phyloP scores from a whole-genome alignment of 2,113 vertebrate genomes.

The Cyanoramphus novaezelandiae region DNA sequence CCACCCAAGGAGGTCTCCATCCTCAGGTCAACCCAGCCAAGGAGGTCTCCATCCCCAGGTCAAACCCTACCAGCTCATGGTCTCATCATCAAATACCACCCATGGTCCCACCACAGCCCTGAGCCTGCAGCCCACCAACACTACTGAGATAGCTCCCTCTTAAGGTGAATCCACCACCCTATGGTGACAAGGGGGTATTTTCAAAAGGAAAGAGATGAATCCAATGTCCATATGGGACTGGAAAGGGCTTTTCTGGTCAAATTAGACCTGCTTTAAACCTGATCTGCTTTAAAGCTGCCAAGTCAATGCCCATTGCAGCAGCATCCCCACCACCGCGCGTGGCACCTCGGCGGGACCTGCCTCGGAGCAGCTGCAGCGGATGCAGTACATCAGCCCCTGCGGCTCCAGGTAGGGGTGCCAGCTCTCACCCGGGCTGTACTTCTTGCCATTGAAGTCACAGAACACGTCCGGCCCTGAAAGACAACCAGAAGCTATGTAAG shows the following conservation, averaged over 20 bases:
- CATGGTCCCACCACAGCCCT: fast-evolving
- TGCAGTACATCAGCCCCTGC: constrained; percentile 90
- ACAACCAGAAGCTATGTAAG: neutral
- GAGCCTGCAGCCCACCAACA: neutral
- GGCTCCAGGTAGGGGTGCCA: constrained; percentile 96
- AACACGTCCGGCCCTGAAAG: constrained; percentile 78
- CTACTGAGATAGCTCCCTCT: neutral
- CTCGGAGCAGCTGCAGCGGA: constrained; percentile 89
- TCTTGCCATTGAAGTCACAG: constrained; percentile 91
- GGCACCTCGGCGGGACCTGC: constrained; percentile 48
- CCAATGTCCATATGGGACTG: fast-evolving
- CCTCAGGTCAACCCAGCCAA: neutral
- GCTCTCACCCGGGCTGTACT: constrained; percentile 87
- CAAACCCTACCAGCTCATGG: neutral
- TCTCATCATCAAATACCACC: neutral
- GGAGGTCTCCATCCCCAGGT: neutral
- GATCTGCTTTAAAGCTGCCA: neutral
- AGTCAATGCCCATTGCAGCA: fast-evolving
- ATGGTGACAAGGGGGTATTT: fast-evolving
- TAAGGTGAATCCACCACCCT: neutral
- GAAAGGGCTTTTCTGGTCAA: neutral
- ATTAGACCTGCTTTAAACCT: neutral
- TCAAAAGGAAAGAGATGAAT: neutral
- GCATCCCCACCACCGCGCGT: neutral
- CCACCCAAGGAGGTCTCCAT: neutral